These are phyloP conservation scores for Porites divaricata DNA, from an alignment of 92 coral and sea anemone species.

Conservation along the genomic window DNA sequence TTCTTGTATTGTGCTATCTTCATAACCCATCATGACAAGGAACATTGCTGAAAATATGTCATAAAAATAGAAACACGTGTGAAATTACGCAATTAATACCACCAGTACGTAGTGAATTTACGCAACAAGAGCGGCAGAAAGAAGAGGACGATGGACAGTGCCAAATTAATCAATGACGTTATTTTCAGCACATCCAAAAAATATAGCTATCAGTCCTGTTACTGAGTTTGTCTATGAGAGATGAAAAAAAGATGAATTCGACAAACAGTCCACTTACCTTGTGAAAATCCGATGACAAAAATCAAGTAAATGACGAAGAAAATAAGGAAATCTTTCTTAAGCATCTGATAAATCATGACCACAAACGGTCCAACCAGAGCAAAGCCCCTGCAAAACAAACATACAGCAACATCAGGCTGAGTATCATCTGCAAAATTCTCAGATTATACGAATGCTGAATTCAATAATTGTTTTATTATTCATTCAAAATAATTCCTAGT, in stretches of 20 bases:
- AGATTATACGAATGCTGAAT: too few relatives aligned
- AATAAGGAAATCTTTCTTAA: constrained; percentile 81
- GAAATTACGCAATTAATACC: too few relatives aligned
- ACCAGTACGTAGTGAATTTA: too few relatives aligned
- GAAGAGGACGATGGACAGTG: too few relatives aligned
- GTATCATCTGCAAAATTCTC: too few relatives aligned
- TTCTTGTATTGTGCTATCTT: constrained; percentile 57
- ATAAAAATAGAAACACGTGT: neutral
- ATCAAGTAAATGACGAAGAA: constrained; percentile 85
- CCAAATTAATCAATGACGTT: too few relatives aligned
- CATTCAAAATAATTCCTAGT: too few relatives aligned
- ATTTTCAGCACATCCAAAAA: too few relatives aligned
- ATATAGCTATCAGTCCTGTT: too few relatives aligned
- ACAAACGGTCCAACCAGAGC: constrained; percentile 87
- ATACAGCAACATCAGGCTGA: neutral
- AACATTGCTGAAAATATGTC: constrained; percentile 73
- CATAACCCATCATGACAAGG: constrained; percentile 73
- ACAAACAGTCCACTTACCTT: constrained; percentile 54
- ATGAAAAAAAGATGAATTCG: neutral
- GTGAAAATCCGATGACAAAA: constrained; percentile 90
- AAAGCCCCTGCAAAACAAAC: constrained; percentile 69
- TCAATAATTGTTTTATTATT: too few relatives aligned
- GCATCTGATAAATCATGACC: constrained; percentile 91
- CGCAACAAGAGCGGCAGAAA: too few relatives aligned
- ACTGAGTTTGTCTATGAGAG: neutral